Conservation (phyloP, 2,113 vertebrate species). For the Leucoraja erinaceus region DNA sequence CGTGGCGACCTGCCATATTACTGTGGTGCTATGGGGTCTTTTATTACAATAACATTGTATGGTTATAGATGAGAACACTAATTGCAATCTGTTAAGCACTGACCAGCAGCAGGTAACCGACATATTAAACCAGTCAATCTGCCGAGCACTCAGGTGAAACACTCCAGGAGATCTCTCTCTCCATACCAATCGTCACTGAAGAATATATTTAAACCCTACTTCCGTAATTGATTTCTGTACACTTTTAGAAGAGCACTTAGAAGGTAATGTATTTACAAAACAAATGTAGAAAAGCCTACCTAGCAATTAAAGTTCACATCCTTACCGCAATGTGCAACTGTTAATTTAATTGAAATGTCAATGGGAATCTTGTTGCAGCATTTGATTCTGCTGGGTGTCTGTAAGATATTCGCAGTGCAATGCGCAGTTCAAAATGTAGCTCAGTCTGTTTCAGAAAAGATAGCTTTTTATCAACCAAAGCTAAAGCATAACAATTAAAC, state of each 20-base stretch:
- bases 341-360: neutral
- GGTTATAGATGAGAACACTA: neutral
- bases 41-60: neutral
- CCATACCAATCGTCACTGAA: neutral
- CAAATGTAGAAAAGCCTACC: neutral
- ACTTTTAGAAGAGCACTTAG: neutral
- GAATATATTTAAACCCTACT: neutral
- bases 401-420: neutral
- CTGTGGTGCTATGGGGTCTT: neutral
- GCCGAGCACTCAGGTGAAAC: neutral
- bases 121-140: slow-evolving; percentile 33
- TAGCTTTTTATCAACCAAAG: neutral
- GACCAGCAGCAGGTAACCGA: slow-evolving; percentile 23
- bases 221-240: neutral
- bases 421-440: neutral
- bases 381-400: neutral
- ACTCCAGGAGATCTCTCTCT: neutral
- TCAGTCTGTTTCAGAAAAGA: neutral
- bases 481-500: neutral
- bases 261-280: neutral
- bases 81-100: slow-evolving; percentile 25
- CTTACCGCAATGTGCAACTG: neutral
- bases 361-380: neutral
- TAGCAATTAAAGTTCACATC: neutral
- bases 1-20: neutral